Base-by-base conservation (phyloP, 2,888 invertebrate genomes). In the Boloria euphrosyne region DNA sequence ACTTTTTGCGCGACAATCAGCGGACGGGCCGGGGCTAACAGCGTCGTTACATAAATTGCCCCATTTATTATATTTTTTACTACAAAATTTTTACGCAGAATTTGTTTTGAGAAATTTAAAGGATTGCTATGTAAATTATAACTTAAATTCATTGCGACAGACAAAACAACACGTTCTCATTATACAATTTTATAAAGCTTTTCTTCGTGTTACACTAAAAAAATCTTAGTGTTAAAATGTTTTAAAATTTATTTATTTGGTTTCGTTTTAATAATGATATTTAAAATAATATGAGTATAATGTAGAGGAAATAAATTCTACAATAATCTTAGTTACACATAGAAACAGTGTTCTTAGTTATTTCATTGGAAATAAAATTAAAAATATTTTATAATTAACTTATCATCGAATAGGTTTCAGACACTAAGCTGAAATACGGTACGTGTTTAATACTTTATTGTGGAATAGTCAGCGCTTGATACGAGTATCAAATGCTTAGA, bases 11-110 rank as follows among this genome's bases (percentile, higher is more conserved):
- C 55, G 66, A 64, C 69, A 66, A 69, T 69, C 69, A 57, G 31
- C 51, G 47, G 58, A 64, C 66, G 66, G 55, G 60, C 60, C 63
- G 43, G 55, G 63, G 55, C 63, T 66, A 69, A 66, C 66, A 66
- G 69, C 66, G 66, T 66, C 66, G 66, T 69, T 69, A 69, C 57
- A 60, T 55, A 69, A 69, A 69, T 69, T 69, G 66, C 60, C 44
- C 69, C 69, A 69, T 66, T 69, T 69, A 66, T 69, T 66, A 66
- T 63, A 66, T 66, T 66, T 66, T 63, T 69, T 63, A 52, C 51
- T 53, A 16, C 31, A 55, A 17, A 55, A 49, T 62, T 62, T 61
- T 57, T 60, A 55, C 47, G 18, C 38, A 60, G 54, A 65, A 59
- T 62, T 68, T 67, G 49, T 51, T 63, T 57, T 46, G 18, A 62